Percentiles rank a stretch among this genome's conserved stretches.
Evolutionary conservation across 2,888 invertebrate genomes (phyloP).

Genomic region (Copidosoma aretas): DNA sequence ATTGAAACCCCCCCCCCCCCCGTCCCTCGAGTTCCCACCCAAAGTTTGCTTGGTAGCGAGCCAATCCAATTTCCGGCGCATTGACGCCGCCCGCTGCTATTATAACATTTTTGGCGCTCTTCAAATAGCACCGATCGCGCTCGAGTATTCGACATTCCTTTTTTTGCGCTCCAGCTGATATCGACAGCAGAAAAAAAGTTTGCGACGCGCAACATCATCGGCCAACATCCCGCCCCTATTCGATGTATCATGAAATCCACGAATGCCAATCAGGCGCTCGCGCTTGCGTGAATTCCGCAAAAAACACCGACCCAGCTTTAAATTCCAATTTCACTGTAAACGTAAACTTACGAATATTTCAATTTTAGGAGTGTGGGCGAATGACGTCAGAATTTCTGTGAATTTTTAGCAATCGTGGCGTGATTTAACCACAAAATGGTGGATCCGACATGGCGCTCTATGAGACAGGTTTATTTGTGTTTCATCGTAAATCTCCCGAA

Average conservation of each 20-base stretch:
- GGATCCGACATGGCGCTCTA: no score
- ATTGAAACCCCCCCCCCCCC: conserved; percentile 1
- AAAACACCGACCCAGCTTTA: no score
- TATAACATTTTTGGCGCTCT: conserved; percentile 37
- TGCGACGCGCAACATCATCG: not conserved
- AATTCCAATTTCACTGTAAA: no score
- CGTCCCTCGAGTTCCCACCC: conserved; percentile 22
- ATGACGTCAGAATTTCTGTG: no score
- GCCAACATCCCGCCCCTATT: not conserved
- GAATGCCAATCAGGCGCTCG: not conserved
- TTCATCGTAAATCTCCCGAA: no score
- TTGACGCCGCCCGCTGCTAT: conserved; percentile 21
- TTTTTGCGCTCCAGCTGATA: not conserved
- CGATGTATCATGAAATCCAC: conserved; percentile 22
- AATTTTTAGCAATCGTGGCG: no score
- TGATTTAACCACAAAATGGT: no score
- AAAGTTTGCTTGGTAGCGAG: conserved; percentile 37
- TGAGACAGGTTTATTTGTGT: no score
- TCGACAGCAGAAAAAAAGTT: not conserved
- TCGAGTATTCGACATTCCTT: conserved; percentile 17
- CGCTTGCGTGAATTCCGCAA: no score
- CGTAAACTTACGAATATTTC: no score
- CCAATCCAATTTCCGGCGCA: conserved; percentile 46
- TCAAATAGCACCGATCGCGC: conserved; percentile 42
- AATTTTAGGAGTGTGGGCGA: no score